A percentile compares a stretch with the other conserved stretches of the same genome.
Conservation (phyloP, 1,140 invertebrate genomes). For the Penaeus chinensis region DNA sequence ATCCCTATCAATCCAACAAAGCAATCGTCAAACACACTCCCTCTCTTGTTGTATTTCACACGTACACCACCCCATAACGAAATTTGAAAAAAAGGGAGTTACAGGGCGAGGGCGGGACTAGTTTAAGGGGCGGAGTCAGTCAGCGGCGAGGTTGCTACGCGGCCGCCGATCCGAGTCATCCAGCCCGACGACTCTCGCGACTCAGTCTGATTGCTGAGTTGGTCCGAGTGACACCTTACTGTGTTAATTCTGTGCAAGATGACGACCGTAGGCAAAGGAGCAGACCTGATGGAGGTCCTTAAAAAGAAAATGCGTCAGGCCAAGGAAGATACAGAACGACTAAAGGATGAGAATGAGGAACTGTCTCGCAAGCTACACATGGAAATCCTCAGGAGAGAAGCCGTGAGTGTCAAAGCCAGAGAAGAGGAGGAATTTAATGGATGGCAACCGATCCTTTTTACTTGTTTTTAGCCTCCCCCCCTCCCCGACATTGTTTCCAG, state of each 20-base stretch:
- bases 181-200: conserved; percentile 26
- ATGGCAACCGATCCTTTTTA: no score
- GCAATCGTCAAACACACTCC: no score
- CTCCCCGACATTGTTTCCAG: no score
- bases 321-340: conserved; percentile 64
- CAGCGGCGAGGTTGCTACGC: conserved; percentile 39
- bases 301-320: conserved; percentile 65
- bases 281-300: conserved; percentile 63
- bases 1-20: no score
- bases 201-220: conserved; percentile 58
- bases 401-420: conserved; percentile 53
- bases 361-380: conserved; percentile 60
- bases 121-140: conserved; percentile 54
- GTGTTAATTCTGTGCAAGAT: conserved; percentile 40
- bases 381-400: conserved; percentile 62
- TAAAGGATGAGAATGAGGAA: conserved; percentile 64
- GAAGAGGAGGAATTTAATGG: background rate
- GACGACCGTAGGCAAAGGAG: conserved; percentile 64
- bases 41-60: background rate
- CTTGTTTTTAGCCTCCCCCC: background rate
- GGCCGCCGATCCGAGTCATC: background rate
- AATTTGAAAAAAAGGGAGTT: background rate
- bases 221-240: conserved; percentile 27
- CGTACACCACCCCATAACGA: background rate
- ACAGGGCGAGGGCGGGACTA: conserved; percentile 35